Percentiles rank a stretch among this genome's conserved stretches.
These are phyloP conservation scores for Coptotermes formosanus DNA, from an alignment of 1,140 invertebrate species.

Conservation along the genomic window DNA sequence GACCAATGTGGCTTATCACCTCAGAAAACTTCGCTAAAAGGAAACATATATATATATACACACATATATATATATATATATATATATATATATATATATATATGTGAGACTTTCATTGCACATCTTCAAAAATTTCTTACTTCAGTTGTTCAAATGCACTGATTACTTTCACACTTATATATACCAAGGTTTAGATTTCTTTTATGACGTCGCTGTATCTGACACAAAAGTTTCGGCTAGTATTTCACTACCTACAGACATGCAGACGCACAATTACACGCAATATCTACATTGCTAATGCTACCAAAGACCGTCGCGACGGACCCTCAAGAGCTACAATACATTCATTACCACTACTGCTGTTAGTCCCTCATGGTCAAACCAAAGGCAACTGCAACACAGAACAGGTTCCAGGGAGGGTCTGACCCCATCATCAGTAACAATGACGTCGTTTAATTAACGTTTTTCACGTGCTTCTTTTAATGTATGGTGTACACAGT, in stretches of 20 bases:
- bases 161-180: too few species aligned
- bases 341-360: neutral
- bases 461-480: neutral
- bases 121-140: too few species aligned
- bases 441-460: neutral
- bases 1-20: too few species aligned
- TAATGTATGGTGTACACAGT: neutral
- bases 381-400: neutral
- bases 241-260: neutral
- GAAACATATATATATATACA: too few species aligned
- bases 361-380: neutral
- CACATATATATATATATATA: too few species aligned
- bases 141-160: too few species aligned
- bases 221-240: neutral
- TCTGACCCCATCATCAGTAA: slow-evolving; percentile 2
- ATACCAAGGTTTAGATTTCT: neutral
- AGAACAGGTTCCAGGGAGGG: neutral
- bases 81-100: too few species aligned
- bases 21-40: too few species aligned
- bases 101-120: too few species aligned
- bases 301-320: neutral
- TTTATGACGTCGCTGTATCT: neutral
- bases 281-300: neutral
- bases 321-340: neutral
- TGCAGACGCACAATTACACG: neutral